Conservation (phyloP, 2,797 vertebrate species). For the Pteronotus mesoamericanus region DNA sequence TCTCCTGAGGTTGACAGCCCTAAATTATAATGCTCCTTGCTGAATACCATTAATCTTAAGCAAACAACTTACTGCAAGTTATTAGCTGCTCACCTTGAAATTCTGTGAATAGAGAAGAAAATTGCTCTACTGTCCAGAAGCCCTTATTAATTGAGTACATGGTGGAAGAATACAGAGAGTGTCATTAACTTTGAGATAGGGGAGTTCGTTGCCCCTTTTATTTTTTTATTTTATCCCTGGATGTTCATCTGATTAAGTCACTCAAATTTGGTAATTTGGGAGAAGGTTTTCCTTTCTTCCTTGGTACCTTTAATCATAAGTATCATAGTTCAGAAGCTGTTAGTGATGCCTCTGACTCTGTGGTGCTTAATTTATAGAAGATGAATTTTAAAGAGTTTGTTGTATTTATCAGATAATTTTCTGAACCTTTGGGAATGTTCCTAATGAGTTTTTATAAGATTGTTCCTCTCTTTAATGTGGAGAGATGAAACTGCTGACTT, state of each 20-base stretch:
- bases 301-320: not conserved
- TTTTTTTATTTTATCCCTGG: constrained; percentile 44
- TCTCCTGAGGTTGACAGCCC: constrained; percentile 56
- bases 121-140: constrained; percentile 56
- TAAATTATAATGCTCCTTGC: constrained; percentile 66
- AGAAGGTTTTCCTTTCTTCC: not conserved
- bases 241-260: constrained; percentile 41
- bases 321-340: not conserved
- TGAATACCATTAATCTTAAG: constrained; percentile 74
- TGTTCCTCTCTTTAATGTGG: not conserved
- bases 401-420: constrained; percentile 24
- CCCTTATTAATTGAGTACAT: constrained; percentile 65
- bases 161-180: constrained; percentile 46
- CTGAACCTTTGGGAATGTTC: constrained; percentile 32
- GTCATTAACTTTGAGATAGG: constrained; percentile 52
- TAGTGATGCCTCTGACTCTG: not conserved
- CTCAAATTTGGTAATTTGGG: not conserved
- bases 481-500: not conserved
- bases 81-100: constrained; percentile 81
- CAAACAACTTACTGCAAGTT: constrained; percentile 69
- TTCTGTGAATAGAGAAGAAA: constrained; percentile 75
- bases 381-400: constrained; percentile 45
- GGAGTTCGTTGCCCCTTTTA: not conserved
- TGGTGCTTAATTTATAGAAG: constrained; percentile 16
- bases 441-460: constrained; percentile 45